Evolutionary conservation across 2,113 vertebrate genomes (phyloP), one percentile per base, ranked within the genome.

Genomic region (Dinomys branickii): DNA sequence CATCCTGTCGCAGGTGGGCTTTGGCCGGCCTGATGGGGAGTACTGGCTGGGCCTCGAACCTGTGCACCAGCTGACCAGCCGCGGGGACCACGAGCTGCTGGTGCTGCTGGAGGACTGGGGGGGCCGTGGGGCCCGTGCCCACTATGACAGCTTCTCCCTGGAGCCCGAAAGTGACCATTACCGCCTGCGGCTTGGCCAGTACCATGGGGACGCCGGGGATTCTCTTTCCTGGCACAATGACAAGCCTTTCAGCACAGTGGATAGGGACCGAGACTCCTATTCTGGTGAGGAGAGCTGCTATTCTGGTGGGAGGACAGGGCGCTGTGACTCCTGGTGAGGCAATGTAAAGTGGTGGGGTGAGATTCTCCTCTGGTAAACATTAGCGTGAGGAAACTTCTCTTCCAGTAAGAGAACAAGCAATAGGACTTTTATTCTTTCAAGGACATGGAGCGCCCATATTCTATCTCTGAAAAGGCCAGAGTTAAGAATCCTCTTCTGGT

Each of bases 191-290:
- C 98, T 99, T 22, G 99, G 99, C n/a, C 98, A 98, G 35, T 99
- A 99, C 97, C 98, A 98, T 0, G 99, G 99, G 33, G 99, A 97
- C 0, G 99, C 99, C 1, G 99, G 99, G 1, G 99, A 99, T 96
- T 99, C 99, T 0, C 98, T 99, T 11, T 99, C 99, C 11, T 99
- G 99, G 99, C 99, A 99, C 97, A 99, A 98, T 63, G 99, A 99
- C 97, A 99, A 99, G 95, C 99, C 99, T 77, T 99, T 99, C 98
- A 99, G 99, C 95, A 99, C 99, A 6, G 97, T 99, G 94, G 99
- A 99, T 88, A 98, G 98, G 8, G 99, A 99, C 97, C 98, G 98
- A 54, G 99, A 99, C 85, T 97, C 99, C 22, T 99, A 99, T 88
- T 97, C 98, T 87, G 99, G 99, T 99, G 94, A 92, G 61, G 44